Evolutionary conservation across 2,113 vertebrate species (phyloP).

Genomic region (Sarotherodon lohbergeri): DNA sequence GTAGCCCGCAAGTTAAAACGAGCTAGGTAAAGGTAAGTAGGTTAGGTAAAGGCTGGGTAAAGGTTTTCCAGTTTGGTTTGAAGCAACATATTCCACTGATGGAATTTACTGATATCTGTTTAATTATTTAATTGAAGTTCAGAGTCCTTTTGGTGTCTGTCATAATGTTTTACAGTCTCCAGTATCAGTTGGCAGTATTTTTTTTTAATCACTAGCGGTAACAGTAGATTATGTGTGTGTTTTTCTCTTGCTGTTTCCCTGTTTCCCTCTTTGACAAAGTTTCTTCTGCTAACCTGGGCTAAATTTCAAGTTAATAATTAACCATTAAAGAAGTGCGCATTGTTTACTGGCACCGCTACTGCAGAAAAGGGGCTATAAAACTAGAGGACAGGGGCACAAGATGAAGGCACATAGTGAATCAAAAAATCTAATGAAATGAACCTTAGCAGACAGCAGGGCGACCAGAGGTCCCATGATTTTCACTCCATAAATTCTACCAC

Average conservation of each 20-base stretch:
- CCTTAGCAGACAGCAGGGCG: neutral
- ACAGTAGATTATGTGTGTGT: neutral
- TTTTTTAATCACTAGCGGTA: neutral
- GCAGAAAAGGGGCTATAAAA: neutral
- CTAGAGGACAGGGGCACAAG: neutral
- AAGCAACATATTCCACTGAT: neutral
- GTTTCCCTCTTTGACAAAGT: neutral
- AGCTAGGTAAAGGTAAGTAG: neutral
- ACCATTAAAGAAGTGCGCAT: neutral
- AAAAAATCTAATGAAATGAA: neutral
- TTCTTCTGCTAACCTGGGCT: neutral
- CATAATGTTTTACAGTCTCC: constrained; percentile 1
- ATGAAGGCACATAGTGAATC: neutral
- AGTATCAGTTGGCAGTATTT: neutral
- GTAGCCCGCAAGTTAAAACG: neutral
- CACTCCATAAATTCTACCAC: neutral
- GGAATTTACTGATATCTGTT: neutral
- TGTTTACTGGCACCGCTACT: neutral
- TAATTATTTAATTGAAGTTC: neutral
- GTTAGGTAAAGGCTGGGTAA: neutral
- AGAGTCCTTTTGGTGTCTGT: neutral
- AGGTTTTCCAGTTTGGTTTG: neutral
- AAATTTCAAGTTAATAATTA: neutral
- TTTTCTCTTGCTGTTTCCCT: neutral
- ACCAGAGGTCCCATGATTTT: neutral